These are phyloP conservation scores for Orycteropus afer DNA, from an alignment of 2,113 vertebrate genomes.

Conservation along the genomic window DNA sequence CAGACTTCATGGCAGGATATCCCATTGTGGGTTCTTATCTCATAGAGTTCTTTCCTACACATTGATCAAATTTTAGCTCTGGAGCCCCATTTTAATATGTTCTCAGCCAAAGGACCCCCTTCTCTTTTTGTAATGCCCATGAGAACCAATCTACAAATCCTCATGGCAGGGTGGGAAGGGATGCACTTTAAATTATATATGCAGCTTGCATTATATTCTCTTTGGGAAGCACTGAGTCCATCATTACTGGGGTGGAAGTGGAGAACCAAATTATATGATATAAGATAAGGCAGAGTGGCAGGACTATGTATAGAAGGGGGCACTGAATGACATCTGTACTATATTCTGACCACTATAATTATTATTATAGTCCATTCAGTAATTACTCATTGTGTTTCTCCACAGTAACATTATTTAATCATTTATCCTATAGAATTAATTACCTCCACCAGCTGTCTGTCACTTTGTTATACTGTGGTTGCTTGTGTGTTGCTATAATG, in stretches of 20 bases:
- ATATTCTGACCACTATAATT: not conserved
- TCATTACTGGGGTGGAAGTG: fast-evolving
- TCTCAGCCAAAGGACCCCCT: not conserved
- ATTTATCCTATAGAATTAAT: not conserved
- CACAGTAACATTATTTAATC: not conserved
- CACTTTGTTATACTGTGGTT: not conserved
- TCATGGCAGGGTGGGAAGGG: not conserved
- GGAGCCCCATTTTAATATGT: not conserved
- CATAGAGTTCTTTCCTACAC: not conserved
- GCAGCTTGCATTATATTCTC: not conserved
- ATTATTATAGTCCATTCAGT: not conserved
- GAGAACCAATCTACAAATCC: not conserved
- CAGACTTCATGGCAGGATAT: not conserved
- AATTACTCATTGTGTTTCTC: not conserved
- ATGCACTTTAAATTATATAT: not conserved
- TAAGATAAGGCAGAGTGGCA: not conserved
- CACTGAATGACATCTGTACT: not conserved
- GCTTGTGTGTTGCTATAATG: not conserved
- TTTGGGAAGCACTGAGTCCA: not conserved
- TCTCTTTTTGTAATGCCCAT: not conserved
- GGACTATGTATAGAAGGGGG: not conserved
- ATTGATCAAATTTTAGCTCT: not conserved
- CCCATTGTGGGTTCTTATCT: not conserved
- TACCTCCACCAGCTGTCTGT: not conserved
- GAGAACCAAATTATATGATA: not conserved